A percentile compares a stretch with the other conserved stretches of the same genome.
phyloP scores from a whole-genome alignment of 2,888 invertebrate species.

The Tupiocoris notatus region DNA sequence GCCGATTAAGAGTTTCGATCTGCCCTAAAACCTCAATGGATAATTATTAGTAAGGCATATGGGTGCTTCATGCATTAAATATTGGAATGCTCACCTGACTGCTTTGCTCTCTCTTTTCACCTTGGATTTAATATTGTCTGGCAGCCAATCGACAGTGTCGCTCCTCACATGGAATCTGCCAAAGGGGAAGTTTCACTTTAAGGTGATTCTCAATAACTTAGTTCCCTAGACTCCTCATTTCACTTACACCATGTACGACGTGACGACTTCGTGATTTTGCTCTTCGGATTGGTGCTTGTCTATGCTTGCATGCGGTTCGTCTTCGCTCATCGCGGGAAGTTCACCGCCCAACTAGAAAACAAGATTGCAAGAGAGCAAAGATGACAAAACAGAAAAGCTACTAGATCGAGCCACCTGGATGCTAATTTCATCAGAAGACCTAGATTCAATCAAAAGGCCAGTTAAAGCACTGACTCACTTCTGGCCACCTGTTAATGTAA shows the following conservation, averaged over 20 bases:
- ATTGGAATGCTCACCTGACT: background rate
- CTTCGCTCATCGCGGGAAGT: background rate
- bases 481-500: constrained; percentile 21
- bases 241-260: constrained; percentile 30
- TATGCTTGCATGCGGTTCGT: background rate
- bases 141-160: constrained; percentile 21
- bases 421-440: too few species aligned
- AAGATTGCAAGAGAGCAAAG: too few species aligned
- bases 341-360: constrained; percentile 24
- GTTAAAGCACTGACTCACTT: too few species aligned
- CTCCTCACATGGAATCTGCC: constrained; percentile 23
- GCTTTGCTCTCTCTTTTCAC: constrained; percentile 13
- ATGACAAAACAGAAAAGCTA: too few species aligned
- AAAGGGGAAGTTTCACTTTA: too few species aligned
- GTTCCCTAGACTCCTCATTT: background rate
- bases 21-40: too few species aligned
- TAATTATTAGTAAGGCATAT: background rate
- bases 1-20: too few species aligned
- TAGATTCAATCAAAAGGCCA: too few species aligned
- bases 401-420: too few species aligned
- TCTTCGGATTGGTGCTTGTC: background rate
- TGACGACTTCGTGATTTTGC: constrained; percentile 4
- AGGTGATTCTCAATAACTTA: too few species aligned
- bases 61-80: background rate
- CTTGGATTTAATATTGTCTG: constrained; percentile 24